Base-by-base conservation (phyloP, 2,888 invertebrate genomes). In the Esperia sulphurella region DNA sequence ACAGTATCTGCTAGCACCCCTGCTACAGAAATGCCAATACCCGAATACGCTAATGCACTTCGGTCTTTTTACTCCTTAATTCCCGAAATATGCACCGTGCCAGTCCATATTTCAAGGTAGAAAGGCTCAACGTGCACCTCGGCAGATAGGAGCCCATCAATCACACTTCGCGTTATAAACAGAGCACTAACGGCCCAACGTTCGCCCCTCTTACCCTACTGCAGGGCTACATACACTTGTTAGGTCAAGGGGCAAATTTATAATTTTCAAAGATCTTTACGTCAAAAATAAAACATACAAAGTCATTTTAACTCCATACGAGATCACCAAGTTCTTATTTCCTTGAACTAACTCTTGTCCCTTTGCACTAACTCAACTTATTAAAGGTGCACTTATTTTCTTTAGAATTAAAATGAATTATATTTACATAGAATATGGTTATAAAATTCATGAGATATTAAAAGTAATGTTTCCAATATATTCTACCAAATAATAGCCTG, bases 61-160 rank as follows among this genome's bases (percentile, higher is more conserved):
- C 45, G 41, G 39, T 42, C 21, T 50, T 58, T 54, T 64, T 61
- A n/a, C 51, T 57, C 45, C 46, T 53, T 61, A 59, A 62, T 66
- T 60, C 67, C 62, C 59, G 55, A 71, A 75, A 71, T 78, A 77
- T 81, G 72, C 76, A 79, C 50, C 58, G 57, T 49, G 65, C 61
- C 66, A 61, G 60, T 64, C 70, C 79, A 77, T 82, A 80, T 76
- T 78, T 77, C 68, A 71, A 70, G 71, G 71, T 65, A 57, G 63
- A 52, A 62, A 60, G 51, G 38, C 21, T 49, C 42, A 54, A 29
- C 64, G 68, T 75, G 74, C 79, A 79, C 75, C 75, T 71, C 65
- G 58, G 55, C 60, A 77, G 84, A 83, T 84, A 85, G 86, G 74
- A 67, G 74, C 57, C 68, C 79, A 87, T 87, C 86, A 83, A 86